Evolutionary conservation across 2,888 invertebrate genomes (phyloP).

Genomic region (Xanthia icteritia): DNA sequence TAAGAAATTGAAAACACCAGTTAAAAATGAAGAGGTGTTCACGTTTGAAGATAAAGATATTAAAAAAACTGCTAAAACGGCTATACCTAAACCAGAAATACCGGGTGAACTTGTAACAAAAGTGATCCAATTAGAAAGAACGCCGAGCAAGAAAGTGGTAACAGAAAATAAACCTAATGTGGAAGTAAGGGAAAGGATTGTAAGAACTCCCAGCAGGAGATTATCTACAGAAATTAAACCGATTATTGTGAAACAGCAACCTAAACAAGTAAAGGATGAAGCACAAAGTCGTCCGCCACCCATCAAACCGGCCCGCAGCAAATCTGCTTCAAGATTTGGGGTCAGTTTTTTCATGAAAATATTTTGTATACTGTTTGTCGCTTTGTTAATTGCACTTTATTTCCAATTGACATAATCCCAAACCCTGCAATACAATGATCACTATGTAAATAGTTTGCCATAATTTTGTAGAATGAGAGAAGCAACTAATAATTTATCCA

Average conservation of each 20-base stretch:
- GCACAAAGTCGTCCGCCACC: constrained; percentile 81
- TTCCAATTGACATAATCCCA: constrained; percentile 78
- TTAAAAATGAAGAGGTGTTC: constrained; percentile 79
- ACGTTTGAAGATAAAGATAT: constrained; percentile 80
- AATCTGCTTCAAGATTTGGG: constrained; percentile 88
- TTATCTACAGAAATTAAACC: constrained; percentile 78
- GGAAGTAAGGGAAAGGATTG: constrained; percentile 85
- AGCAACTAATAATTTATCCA: constrained; percentile 80
- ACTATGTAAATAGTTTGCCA: constrained; percentile 75
- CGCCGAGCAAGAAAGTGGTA: constrained; percentile 83
- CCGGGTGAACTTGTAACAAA: constrained; percentile 85
- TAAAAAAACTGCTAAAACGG: constrained; percentile 71
- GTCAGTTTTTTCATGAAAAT: constrained; percentile 87
- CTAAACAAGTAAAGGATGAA: constrained; percentile 78
- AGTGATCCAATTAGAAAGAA: constrained; percentile 86
- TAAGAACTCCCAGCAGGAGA: constrained; percentile 87
- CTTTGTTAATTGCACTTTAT: constrained; percentile 86
- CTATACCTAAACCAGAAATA: constrained; percentile 73
- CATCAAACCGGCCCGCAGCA: constrained; percentile 88
- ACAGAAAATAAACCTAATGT: constrained; percentile 83
- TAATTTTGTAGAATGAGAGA: constrained; percentile 74
- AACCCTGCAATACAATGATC: constrained; percentile 65
- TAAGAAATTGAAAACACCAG: constrained; percentile 74
- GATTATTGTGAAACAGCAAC: constrained; percentile 73
- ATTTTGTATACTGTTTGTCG: constrained; percentile 81